Evolutionary conservation across 2,797 vertebrate species (phyloP), one percentile per base, ranked within the genome.

Genomic region (Oreochromis mossambicus): DNA sequence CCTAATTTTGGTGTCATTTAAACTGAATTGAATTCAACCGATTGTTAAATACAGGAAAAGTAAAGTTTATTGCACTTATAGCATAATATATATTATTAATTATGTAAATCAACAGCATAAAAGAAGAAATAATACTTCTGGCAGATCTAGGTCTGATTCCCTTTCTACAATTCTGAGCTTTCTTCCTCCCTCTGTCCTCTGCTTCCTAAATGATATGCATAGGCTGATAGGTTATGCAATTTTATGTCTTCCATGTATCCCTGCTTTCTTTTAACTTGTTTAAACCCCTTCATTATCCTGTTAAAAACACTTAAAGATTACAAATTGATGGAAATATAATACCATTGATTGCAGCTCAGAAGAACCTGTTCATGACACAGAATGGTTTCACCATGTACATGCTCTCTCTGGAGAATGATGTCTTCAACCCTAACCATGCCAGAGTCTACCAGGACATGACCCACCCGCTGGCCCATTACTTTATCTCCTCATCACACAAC

Each of bases 361-460:
- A 94, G 91, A 96, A 97, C 89, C 87, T 88, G 80, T 93, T 97
- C 89, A 98, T 99, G 98, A 99, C 97, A 29, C 95, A 97, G 94
- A 98, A 99, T 0, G 98, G 98, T 34, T 99, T 99, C 96, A 97
- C 97, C 92, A 98, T 98, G 97, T 99, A 98, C 95, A 97, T 99
- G 94, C 94, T 99, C 81, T 99, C 98, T 0, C 91, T 87, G 0
- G 97, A 98, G 3, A 99, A 98, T 0, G 96, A 98, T 21, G 92
- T 98, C 91, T 94, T 99, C 51, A 97, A 98, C 95, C 96, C 95
- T 0, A 91, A 96, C 70, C 98, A 99, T 77, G 66, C 91, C 5
- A 46, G 66, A 3, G 96, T 98, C 26, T 94, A 96, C 92, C 98
- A 99, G 95, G 97, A 99, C 96, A 99, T 99, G 98, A 96, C 26